These are phyloP conservation scores for Ficedula albicollis DNA, from an alignment of 2,797 vertebrate species.

Conservation along the genomic window DNA sequence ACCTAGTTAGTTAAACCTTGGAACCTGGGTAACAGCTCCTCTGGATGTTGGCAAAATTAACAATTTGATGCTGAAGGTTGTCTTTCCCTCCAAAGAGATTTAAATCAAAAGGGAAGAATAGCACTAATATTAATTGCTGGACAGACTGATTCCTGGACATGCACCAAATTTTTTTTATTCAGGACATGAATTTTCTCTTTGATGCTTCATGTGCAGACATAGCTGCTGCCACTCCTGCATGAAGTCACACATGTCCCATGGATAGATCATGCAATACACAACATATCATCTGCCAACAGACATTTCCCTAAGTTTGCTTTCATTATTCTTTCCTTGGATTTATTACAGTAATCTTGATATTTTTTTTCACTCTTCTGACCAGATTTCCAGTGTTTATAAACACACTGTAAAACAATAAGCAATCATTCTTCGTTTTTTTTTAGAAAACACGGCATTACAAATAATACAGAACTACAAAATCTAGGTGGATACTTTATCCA, in stretches of 20 bases:
- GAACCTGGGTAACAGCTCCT: background rate
- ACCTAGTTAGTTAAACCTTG: background rate
- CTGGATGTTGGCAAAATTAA: background rate
- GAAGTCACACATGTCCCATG: background rate
- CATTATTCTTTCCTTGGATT: background rate
- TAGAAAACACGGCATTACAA: background rate
- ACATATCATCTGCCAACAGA: background rate
- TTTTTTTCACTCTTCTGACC: background rate
- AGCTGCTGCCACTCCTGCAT: background rate
- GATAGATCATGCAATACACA: background rate
- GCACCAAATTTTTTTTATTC: background rate
- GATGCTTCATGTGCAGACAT: rapidly evolving
- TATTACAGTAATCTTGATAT: background rate
- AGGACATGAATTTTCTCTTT: background rate
- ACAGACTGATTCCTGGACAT: background rate
- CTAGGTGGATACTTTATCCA: background rate
- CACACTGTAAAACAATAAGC: background rate
- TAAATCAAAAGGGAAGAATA: background rate
- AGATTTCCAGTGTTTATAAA: background rate
- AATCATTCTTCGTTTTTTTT: background rate
- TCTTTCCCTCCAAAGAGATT: background rate
- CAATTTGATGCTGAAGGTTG: background rate
- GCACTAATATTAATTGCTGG: background rate
- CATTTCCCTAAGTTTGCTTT: background rate
- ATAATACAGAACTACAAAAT: background rate